Evolutionary conservation across 2,797 vertebrate genomes (phyloP).

Genomic region (Nannoperca australis): DNA sequence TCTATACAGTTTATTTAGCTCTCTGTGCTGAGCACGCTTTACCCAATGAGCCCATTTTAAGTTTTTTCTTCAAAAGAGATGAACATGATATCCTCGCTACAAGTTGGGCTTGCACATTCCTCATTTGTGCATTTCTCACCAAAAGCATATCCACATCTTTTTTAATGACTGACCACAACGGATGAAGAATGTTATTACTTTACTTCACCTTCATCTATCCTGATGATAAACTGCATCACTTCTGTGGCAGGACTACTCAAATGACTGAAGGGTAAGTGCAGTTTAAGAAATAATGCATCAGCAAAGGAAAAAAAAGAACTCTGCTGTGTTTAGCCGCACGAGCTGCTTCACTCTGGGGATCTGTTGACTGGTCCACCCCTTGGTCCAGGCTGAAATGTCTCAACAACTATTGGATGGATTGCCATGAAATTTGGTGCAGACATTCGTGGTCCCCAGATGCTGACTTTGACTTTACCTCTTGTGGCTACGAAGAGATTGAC

Average conservation of each 20-base stretch:
- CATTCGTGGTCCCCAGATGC: not conserved
- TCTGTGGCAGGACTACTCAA: slow-evolving; percentile 3
- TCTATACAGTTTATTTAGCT: slow-evolving; percentile 9
- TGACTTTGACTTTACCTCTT: not conserved
- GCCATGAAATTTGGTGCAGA: no score
- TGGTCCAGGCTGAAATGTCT: not conserved
- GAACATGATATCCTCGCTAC: slow-evolving; percentile 29
- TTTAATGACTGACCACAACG: slow-evolving; percentile 34
- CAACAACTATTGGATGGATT: not conserved
- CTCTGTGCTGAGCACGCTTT: slow-evolving; percentile 48
- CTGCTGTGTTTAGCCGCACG: not conserved
- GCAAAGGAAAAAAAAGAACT: slow-evolving; percentile 3
- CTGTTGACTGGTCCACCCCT: not conserved
- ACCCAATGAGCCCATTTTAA: slow-evolving; percentile 22
- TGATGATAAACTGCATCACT: slow-evolving; percentile 35
- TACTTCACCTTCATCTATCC: slow-evolving; percentile 4
- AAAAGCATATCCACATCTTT: slow-evolving; percentile 28
- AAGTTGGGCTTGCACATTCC: slow-evolving; percentile 6
- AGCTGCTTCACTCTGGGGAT: not conserved
- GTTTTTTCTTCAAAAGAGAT: not conserved
- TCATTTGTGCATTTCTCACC: slow-evolving; percentile 22
- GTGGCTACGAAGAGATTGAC: no score
- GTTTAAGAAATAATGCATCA: slow-evolving; percentile 6
- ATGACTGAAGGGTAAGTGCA: not conserved
- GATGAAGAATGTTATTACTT: slow-evolving; percentile 48